phyloP scores from a whole-genome alignment of 2,113 vertebrate genomes.

The Platanista minor region DNA sequence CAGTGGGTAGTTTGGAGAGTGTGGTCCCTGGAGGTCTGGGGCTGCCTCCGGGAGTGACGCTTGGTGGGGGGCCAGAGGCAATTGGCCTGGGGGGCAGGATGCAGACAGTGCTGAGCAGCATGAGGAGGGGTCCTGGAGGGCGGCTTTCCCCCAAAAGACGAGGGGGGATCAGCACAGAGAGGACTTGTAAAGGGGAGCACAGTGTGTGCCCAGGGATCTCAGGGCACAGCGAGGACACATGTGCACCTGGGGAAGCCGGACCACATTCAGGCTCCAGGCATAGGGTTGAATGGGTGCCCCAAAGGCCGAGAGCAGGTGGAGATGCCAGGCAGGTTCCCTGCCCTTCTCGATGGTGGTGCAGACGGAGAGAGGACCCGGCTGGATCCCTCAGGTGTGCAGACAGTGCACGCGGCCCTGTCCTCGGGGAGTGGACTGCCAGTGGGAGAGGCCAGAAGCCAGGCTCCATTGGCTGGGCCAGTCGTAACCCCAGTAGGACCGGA shows the following conservation, averaged over 20 bases:
- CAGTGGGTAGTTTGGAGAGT: neutral
- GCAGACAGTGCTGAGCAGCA: rapidly evolving
- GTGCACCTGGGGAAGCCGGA: neutral
- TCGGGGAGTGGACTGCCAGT: neutral
- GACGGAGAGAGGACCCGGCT: neutral
- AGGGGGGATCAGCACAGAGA: neutral
- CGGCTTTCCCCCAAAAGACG: neutral
- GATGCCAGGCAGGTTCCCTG: no score
- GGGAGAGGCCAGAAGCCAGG: neutral
- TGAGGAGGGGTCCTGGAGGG: neutral
- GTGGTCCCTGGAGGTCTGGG: neutral
- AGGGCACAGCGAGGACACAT: neutral
- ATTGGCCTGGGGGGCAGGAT: neutral
- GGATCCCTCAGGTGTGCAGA: no score
- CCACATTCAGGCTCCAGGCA: neutral
- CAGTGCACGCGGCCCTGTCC: no score
- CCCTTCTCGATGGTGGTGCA: rapidly evolving
- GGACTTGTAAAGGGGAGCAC: neutral
- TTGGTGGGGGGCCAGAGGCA: neutral
- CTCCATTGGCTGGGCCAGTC: rapidly evolving
- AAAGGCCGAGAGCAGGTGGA: rapidly evolving
- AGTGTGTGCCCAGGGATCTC: rapidly evolving
- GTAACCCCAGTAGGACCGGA: neutral
- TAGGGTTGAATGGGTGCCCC: rapidly evolving
- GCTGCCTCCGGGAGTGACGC: neutral